Base-by-base conservation (phyloP, 1,140 invertebrate genomes). In the Gryon sp. region DNA sequence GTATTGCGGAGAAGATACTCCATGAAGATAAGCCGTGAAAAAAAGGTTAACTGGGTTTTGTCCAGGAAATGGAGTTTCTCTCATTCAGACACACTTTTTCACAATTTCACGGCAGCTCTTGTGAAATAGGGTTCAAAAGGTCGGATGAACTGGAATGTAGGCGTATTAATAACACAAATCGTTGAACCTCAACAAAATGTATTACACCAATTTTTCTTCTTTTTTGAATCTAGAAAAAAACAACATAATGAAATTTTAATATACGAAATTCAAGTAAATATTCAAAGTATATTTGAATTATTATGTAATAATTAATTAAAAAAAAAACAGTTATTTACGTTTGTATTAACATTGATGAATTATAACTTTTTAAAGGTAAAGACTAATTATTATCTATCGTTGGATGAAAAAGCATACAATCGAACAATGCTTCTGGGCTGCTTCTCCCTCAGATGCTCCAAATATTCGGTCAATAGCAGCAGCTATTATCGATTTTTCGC, bases 41-140 rank as follows among this genome's bases (percentile, higher is more conserved):
- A n/a, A 57, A 68, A 48, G 41, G 22, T 55, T 68, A 55, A 68
- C 52, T 28, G 32, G 50, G 48, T 68, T 68, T 57, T 12, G 40
- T 57, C 50, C 50, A 68, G 52, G 63, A 68, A 66, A 63, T 38
- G 16, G 11, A 66, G 62, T 66, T 66, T 66, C 62, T 66, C 48
- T 46, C 62, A 66, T 66, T 66, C 38, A 55, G 60, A 32, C 9
- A 50, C 9, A 28, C 38, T 63, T 43, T 43, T 52, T 48, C 11
- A 14, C 28, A 3, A 3, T 53, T 60, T 34, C 55, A 34, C 11
- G 20, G 5, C n/a, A n/a, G 24, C 12, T 19, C 2, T 63, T 63
- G 59, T 50, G 59, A 63, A 63, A 63, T n/a, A 2, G 7, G n/a
- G 59, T 24, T 32, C 24, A 22, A 63, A 63, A 63, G 59, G 59